Evolutionary conservation across 2,797 vertebrate genomes (phyloP), one percentile per base, ranked within the genome.

Genomic region (Semotilus atromaculatus): DNA sequence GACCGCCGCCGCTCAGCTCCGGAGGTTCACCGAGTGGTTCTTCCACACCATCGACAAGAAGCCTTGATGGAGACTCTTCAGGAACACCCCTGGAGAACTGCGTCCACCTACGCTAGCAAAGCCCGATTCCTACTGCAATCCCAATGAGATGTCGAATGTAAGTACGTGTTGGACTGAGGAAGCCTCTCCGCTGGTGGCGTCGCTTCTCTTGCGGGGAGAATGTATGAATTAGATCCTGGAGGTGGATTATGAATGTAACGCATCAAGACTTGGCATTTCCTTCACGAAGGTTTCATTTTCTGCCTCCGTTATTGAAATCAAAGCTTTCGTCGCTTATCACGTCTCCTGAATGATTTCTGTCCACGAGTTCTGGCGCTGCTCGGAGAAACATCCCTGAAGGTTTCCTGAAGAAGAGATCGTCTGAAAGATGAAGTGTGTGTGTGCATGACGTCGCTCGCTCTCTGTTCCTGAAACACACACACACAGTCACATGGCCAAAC

Each of bases 11-110:
- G 97, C 98, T 74, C 98, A 99, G 91, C 96, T 99, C 93, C 96
- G 97, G 91, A 99, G 97, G 92, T 99, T 99, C 95, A 98, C 97
- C 0, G 97, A 99, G 92, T 99, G 98, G 98, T 98, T 99, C 93
- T 98, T 99, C 94, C 97, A 95, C 93, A 95, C 95, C 0, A 95
- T 98, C 3, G 97, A 99, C 93, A 99, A 99, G 92, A 99, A 98
- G 89, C 95, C 96, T 87, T 96, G 92, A 93, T 70, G 80, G 45
- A 81, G 66, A 67, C 78, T 36, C 45, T 16, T 48, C 45, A 48
- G 45, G 45, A 31, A 45, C 62, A 36, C 55, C 74, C 80, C 81
- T 74, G 67, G 67, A 86, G 53, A 45, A 67, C 34, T 71, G 62
- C 38, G 45, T 18, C 29, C 38, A 29, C 67, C 40, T 29, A 7